Evolutionary conservation across 2,797 vertebrate genomes (phyloP), one percentile per base, ranked within the genome.

Genomic region (Dryobates pubescens): DNA sequence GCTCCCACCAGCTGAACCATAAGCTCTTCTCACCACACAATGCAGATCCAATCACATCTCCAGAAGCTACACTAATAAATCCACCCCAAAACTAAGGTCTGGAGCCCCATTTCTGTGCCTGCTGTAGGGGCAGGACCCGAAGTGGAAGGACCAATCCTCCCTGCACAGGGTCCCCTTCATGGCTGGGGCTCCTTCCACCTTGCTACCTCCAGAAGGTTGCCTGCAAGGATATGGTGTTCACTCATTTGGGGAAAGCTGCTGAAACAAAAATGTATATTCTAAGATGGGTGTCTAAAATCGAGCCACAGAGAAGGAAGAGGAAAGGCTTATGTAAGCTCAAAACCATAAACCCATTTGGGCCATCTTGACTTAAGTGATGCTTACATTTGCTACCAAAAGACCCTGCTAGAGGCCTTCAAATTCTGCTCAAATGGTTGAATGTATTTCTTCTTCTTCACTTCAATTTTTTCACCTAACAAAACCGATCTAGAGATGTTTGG

Each of bases 101-200:
- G 53, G 27, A 91, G 34, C 20, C 15, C 3, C 23, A 13, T 0
- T 0, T 32, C 27, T 4, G 4, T 58, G 45, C 30, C 51, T 51
- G 17, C 49, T 27, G 27, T n/a, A 47, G 17, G 18, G 45, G 6
- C 12, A 13, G 49, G 56, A 54, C 5, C 23, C 0, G 2, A 24
- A 7, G 6, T 3, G 43, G 7, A 15, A 43, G 47, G 38, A 24
- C 8, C 19, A 9, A 59, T 77, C 22, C 56, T 69, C 18, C 43
- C 24, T 23, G 10, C 1, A 2, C 0, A 0, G 32, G 17, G 5
- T 41, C 5, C 9, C 10, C 7, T 10, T 32, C 5, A 0, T 3
- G 17, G 13, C 15, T 53, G 14, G 29, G 22, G 3, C 0, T 54
- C 32, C 41, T 14, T 19, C 22, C 3, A 2, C 32, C 23, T 41